phyloP scores from a whole-genome alignment of 2,113 vertebrate species.

The Osmerus mordax region DNA sequence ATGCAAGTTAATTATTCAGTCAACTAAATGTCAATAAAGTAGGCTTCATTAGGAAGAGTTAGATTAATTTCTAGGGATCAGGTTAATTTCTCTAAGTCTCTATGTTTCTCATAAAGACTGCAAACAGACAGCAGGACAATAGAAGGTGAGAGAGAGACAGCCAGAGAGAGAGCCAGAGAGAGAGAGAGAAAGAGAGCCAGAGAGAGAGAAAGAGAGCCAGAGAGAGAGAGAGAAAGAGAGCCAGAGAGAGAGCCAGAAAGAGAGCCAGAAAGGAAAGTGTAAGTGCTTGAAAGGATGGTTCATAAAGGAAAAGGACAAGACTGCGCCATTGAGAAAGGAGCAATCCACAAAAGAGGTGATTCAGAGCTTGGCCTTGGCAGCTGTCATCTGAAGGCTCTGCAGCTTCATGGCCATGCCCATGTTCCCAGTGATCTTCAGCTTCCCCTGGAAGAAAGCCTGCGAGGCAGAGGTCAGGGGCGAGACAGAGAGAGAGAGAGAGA shows the following conservation, averaged over 20 bases:
- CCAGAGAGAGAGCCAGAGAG: background rate
- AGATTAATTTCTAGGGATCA: background rate
- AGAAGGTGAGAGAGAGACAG: background rate
- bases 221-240: too few species aligned
- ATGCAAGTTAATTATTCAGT: background rate
- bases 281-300: too few species aligned
- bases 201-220: background rate
- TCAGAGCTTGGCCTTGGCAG: slow-evolving; percentile 90
- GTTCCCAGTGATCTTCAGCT: slow-evolving; percentile 89
- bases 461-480: background rate
- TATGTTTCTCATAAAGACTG: background rate
- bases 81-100: background rate
- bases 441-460: slow-evolving; percentile 91
- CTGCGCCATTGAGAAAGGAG: background rate
- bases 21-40: background rate
- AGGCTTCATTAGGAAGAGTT: background rate
- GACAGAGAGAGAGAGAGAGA: background rate
- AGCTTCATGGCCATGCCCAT: slow-evolving; percentile 95
- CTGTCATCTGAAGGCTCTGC: slow-evolving; percentile 83
- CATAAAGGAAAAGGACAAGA: background rate
- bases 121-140: background rate
- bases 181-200: background rate
- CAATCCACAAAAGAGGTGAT: background rate
- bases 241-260: too few species aligned
- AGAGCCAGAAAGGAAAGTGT: too few species aligned